These are phyloP conservation scores for Orchesella cincta DNA, from an alignment of 1,140 invertebrate genomes.

Conservation along the genomic window DNA sequence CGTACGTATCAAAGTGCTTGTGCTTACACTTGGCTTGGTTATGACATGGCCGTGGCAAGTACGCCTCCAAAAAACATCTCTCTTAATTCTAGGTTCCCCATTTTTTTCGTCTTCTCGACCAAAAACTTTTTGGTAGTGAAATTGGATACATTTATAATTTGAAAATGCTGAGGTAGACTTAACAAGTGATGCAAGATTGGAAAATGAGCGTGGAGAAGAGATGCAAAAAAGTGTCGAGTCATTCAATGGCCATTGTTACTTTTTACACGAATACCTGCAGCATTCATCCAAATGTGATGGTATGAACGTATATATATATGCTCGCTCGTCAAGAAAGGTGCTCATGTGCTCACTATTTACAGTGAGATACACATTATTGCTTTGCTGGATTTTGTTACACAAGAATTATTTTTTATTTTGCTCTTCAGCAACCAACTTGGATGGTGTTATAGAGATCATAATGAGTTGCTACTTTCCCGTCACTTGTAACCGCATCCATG, in stretches of 20 bases:
- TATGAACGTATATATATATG: conserved; percentile 12
- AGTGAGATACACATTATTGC: not conserved
- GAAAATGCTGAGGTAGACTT: conserved; percentile 15
- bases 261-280: not conserved
- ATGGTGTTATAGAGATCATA: conserved; percentile 15
- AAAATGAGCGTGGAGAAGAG: conserved; percentile 11
- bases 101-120: not conserved
- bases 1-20: not conserved
- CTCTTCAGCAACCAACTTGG: not conserved
- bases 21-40: not conserved
- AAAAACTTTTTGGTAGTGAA: not conserved
- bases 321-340: not conserved
- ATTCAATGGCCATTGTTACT: conserved; percentile 8
- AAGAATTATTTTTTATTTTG: not conserved
- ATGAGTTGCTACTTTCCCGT: conserved; percentile 28
- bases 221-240: conserved; percentile 6
- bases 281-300: not conserved
- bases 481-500: conserved; percentile 21
- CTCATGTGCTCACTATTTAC: not conserved
- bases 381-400: conserved; percentile 10
- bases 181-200: conserved; percentile 21
- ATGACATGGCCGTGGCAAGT: not conserved
- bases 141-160: conserved; percentile 24
- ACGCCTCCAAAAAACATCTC: conserved; percentile 23
- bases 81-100: not conserved